Evolutionary conservation across 2,113 vertebrate genomes (phyloP).

Genomic region (Sceloporus undulatus): DNA sequence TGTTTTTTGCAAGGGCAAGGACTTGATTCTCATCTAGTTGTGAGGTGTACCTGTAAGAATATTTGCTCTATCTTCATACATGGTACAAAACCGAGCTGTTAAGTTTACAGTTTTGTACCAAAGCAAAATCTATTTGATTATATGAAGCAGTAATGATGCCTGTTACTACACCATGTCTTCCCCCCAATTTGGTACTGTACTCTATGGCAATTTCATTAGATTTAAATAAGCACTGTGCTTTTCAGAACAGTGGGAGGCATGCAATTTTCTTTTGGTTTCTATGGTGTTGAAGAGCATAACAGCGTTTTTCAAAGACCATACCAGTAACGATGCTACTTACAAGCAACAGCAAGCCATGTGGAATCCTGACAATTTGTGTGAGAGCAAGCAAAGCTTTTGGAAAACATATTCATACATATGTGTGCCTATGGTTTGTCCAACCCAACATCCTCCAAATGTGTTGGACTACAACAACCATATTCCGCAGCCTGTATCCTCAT

Average conservation of each 20-base stretch:
- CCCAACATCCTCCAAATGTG: neutral
- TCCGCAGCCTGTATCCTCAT: neutral
- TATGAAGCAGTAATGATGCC: constrained; percentile 8
- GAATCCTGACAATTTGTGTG: constrained; percentile 33
- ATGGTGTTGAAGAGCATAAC: neutral
- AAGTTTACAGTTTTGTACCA: constrained; percentile 19
- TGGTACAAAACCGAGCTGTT: neutral
- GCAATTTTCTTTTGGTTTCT: neutral
- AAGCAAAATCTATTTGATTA: constrained; percentile 19
- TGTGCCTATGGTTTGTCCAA: neutral
- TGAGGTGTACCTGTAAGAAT: neutral
- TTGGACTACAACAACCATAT: neutral
- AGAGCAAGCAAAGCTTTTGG: neutral
- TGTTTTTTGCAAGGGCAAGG: neutral
- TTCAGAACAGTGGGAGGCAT: neutral
- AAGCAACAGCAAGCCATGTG: constrained; percentile 14
- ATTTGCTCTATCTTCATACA: neutral
- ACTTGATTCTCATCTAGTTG: neutral
- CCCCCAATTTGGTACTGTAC: neutral
- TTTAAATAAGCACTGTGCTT: constrained; percentile 13
- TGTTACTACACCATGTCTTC: neutral
- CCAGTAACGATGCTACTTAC: constrained; percentile 7
- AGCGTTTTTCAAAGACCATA: neutral
- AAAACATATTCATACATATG: constrained; percentile 37
- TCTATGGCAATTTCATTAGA: neutral